Conservation (phyloP, 2,113 vertebrate species). For the Ammodramus savannarum region DNA sequence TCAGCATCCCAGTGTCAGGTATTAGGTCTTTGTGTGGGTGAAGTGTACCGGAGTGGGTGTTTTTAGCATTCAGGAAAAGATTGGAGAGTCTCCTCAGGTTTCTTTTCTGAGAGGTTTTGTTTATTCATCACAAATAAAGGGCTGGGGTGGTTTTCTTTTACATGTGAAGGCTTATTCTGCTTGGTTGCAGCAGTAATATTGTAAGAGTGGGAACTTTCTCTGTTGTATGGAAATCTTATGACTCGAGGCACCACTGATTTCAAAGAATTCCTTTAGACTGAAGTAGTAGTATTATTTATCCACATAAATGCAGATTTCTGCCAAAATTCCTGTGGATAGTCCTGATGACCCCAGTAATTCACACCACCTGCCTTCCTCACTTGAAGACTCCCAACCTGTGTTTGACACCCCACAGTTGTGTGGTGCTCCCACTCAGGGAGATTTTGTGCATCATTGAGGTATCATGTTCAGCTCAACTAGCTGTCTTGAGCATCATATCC, state of each 20-base stretch:
- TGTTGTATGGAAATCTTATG: neutral
- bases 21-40: conserved; percentile 29
- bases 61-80: neutral
- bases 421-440: neutral
- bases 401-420: neutral
- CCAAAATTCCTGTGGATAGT: neutral
- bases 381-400: neutral
- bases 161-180: neutral
- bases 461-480: neutral
- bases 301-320: neutral
- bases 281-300: neutral
- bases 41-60: neutral
- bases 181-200: neutral
- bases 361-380: neutral
- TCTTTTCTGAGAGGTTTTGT: neutral
- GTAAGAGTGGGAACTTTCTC: neutral
- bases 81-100: neutral
- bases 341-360: neutral
- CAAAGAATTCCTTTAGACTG: neutral
- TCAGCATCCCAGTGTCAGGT: neutral
- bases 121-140: neutral
- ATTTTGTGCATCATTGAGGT: neutral
- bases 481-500: neutral
- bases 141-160: neutral
- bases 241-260: neutral